Base-by-base conservation (phyloP, 2,797 vertebrate species). In the Gymnothorax reevesii region DNA sequence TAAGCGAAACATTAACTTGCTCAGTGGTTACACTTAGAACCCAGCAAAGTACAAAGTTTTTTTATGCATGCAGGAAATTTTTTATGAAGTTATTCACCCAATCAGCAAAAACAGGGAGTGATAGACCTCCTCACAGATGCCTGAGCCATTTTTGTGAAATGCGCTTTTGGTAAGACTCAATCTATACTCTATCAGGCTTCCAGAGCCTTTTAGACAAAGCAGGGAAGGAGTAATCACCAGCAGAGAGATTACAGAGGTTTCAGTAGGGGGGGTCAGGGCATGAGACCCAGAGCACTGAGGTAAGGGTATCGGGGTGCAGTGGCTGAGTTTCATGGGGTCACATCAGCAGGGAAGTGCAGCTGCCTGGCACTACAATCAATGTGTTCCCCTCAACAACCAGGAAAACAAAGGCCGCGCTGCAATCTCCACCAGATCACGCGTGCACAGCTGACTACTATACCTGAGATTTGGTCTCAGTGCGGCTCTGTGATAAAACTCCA, bases 301-400 rank as follows among this genome's bases (percentile, higher is more conserved):
- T 94, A 94, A 95, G 93, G 91, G 94, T 90, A 93, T 90, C 92
- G 92, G 90, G 87, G 91, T 93, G 93, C 89, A 90, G 91, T 91
- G 90, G 91, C 90, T 17, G 83, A 94, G 95, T 95, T 94, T 94
- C 95, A 94, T 92, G 88, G 91, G 94, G 94, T 95, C 94, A 86
- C 87, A 3, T 85, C 75, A 86, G 90, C 88, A 84, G n/a, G 88
- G 91, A 89, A 89, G 90, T 87, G 86, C 90, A 91, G 91, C 92
- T 90, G 87, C 87, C 91, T 90, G 88, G 88, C 88, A 86, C 89
- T 90, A 93, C 96, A 94, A 96, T 94, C 95, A 94, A 95, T 95
- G 95, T 92, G 92, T 94, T 93, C 94, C 91, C 86, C 84, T 93
- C 92, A 94, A 94, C 94, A 92, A 92, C 91, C 91, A 87, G 92